These are phyloP conservation scores for Mormyrus lacerda DNA, from an alignment of 2,113 vertebrate genomes.

Conservation along the genomic window DNA sequence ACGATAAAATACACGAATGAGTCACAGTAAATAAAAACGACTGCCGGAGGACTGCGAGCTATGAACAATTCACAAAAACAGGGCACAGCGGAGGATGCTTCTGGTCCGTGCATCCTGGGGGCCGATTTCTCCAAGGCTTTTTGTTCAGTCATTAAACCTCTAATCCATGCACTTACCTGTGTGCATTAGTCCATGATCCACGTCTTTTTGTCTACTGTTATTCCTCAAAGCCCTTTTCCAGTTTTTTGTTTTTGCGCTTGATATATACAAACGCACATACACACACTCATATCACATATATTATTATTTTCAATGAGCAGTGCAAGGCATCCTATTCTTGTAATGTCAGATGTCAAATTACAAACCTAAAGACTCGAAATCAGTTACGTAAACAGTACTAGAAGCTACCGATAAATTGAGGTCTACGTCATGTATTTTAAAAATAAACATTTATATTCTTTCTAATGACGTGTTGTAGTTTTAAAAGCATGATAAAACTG, in stretches of 20 bases:
- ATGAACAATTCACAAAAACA: background rate
- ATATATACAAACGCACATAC: background rate
- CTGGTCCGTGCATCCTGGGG: background rate
- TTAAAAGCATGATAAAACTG: background rate
- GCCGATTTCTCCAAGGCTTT: background rate
- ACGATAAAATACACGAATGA: conserved; percentile 9
- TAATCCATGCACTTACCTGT: background rate
- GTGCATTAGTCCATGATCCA: background rate
- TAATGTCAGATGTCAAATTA: background rate
- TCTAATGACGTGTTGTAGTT: background rate
- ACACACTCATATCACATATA: background rate
- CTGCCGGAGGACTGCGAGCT: background rate
- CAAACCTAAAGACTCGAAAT: background rate
- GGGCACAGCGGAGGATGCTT: background rate
- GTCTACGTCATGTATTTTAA: background rate
- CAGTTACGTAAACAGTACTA: background rate
- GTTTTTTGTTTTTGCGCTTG: background rate
- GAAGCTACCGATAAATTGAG: background rate
- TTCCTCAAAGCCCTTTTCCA: background rate
- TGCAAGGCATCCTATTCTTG: background rate
- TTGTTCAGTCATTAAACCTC: background rate
- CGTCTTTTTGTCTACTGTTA: background rate
- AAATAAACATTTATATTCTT: background rate
- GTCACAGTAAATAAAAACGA: background rate
- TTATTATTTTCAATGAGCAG: background rate